Percentiles rank a stretch among this genome's conserved stretches.
Conservation (phyloP, 2,888 invertebrate genomes). For the Hyppa rectilinea region DNA sequence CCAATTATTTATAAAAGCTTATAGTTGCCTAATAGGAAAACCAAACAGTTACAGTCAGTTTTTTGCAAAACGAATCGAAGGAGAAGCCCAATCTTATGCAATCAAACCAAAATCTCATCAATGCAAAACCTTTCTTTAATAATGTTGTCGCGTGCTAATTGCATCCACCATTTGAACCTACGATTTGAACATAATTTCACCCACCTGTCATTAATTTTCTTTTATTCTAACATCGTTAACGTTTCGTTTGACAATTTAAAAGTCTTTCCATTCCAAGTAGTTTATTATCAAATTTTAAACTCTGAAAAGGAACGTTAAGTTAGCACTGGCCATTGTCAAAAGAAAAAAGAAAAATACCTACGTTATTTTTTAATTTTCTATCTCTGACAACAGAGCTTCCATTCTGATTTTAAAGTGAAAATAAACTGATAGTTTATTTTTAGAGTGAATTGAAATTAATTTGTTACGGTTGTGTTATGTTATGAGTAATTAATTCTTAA, state of each 20-base stretch:
- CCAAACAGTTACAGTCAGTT: not conserved
- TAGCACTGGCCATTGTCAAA: constrained; percentile 27
- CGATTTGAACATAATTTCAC: not conserved
- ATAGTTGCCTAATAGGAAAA: not conserved
- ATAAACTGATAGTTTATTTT: not conserved
- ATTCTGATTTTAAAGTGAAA: constrained; percentile 25
- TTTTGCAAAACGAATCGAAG: not conserved
- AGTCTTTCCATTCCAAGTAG: constrained; percentile 22
- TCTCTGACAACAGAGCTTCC: constrained; percentile 6
- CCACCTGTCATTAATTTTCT: not conserved
- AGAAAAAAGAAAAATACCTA: constrained; percentile 2
- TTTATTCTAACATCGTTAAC: not conserved
- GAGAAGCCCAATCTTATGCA: not conserved
- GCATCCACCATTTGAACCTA: not conserved
- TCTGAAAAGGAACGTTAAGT: constrained; percentile 23
- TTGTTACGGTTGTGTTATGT: too few relatives aligned
- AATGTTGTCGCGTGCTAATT: not conserved
- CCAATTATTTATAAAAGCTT: too few relatives aligned
- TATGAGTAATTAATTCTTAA: constrained; percentile 9
- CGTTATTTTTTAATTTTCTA: constrained; percentile 16
- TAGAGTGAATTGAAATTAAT: not conserved
- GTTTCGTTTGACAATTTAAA: not conserved
- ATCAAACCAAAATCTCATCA: not conserved
- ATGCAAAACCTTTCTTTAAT: not conserved
- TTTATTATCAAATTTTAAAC: constrained; percentile 15